Base-by-base conservation (phyloP, 2,888 invertebrate species). In the Dryadula phaetusa region DNA sequence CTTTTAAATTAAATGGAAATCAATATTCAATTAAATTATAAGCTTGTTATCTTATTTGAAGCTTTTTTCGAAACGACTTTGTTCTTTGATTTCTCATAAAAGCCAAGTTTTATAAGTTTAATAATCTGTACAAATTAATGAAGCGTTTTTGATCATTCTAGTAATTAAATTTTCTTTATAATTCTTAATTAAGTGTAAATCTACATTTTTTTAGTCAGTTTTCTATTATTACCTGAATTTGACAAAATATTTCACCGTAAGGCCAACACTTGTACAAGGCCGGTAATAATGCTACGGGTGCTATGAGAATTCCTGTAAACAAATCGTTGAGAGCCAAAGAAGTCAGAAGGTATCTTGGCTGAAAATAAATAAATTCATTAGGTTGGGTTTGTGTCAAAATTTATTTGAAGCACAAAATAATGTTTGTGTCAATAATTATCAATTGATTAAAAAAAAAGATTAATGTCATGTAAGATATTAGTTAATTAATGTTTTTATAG, bases 211-310 rank as follows among this genome's bases (percentile, higher is more conserved):
- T 47, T n/a, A 46, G 20, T 8, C 22, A 46, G 10, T 20, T 46
- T 20, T 3, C 22, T 25, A 32, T 16, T 25, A 16, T 40, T 89
- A 97, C 97, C 96, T 97, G 97, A 84, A 97, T 97, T 90, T 97
- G 97, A 88, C 97, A 98, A 86, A 97, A 95, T 80, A 97, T 95
- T 90, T 97, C 97, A 64, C 97, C 97, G 90, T 97, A 97, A 40
- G 97, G 97, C 97, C 97, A 98, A 85, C 97, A 98, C 86, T 96
- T 96, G 82, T 97, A 95, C 73, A 97, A 92, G 44, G 97, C 96
- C 25, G 97, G 97, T 76, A 97, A 92, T 71, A 97, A 94, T 67
- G 97, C 97, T 80, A 97, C 96, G 28, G 97, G 97, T 62, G 97
- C 97, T 79, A 97, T 96, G 80, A 97, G 93, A 76, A 97, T 94